Conservation (phyloP, 2,113 vertebrate species). For the Eolophus roseicapilla region DNA sequence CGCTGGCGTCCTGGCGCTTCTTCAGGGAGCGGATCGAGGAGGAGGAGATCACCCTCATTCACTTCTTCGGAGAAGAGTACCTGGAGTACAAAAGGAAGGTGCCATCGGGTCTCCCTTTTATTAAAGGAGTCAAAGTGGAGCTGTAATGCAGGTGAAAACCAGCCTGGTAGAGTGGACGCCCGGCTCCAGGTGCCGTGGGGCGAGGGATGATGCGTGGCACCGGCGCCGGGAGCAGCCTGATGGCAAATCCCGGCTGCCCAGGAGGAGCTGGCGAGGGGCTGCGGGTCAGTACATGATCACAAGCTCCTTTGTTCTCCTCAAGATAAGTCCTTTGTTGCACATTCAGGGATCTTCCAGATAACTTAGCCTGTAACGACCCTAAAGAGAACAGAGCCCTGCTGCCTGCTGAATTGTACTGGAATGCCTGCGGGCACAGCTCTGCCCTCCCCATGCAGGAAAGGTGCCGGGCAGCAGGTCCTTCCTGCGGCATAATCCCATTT, state of each 20-base stretch:
- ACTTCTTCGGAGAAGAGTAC: slow-evolving; percentile 96
- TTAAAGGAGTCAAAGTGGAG: slow-evolving; percentile 88
- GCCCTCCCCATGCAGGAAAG: neutral
- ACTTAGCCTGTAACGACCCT: neutral
- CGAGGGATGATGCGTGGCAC: neutral
- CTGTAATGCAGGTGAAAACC: slow-evolving; percentile 43
- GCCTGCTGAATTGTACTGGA: neutral
- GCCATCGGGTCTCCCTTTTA: slow-evolving; percentile 91
- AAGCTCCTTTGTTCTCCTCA: neutral
- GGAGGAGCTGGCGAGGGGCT: slow-evolving; percentile 40
- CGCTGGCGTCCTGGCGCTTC: slow-evolving; percentile 92
- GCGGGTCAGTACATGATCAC: neutral
- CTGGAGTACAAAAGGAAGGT: slow-evolving; percentile 92
- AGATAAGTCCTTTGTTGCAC: neutral
- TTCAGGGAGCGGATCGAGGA: slow-evolving; percentile 95
- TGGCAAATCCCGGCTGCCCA: neutral
- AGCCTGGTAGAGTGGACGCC: neutral
- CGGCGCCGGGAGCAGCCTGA: neutral
- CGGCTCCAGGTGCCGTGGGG: neutral
- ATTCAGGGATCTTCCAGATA: slow-evolving; percentile 26
- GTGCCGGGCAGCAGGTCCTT: neutral
- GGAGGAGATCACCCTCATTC: slow-evolving; percentile 91
- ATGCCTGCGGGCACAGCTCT: accelerated
- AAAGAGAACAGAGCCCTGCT: neutral
- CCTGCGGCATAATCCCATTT: neutral